Conservation (phyloP, 2,113 vertebrate species). For the Hippocampus comes region DNA sequence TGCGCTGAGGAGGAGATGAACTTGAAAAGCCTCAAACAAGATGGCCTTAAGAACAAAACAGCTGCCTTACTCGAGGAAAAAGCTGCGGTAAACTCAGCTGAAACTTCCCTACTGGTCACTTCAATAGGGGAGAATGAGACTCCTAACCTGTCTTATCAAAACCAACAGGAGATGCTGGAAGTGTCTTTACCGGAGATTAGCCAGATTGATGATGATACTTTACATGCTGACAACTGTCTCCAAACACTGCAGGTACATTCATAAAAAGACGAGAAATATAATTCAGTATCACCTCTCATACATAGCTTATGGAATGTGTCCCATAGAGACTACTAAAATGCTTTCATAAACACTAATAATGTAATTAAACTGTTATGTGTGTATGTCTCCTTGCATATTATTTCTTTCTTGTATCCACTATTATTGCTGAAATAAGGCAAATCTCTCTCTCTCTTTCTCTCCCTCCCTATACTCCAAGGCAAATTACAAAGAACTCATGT, state of each 20-base stretch:
- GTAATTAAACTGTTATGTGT: no score
- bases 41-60: slow-evolving; percentile 50
- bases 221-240: slow-evolving; percentile 41
- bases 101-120: slow-evolving; percentile 12
- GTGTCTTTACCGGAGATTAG: slow-evolving; percentile 67
- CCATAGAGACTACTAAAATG: not conserved
- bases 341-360: not conserved
- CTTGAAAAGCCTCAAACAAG: slow-evolving; percentile 47
- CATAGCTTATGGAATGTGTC: not conserved
- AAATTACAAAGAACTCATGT: slow-evolving; percentile 55
- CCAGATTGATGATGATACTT: slow-evolving; percentile 37
- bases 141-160: slow-evolving; percentile 55
- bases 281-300: not conserved
- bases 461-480: slow-evolving; percentile 39
- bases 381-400: no score
- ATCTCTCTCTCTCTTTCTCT: not conserved
- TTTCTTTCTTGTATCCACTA: not conserved
- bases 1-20: slow-evolving; percentile 50
- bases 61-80: slow-evolving; percentile 50
- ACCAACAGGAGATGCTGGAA: slow-evolving; percentile 63
- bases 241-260: slow-evolving; percentile 43
- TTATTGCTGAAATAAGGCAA: not conserved
- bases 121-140: slow-evolving; percentile 32
- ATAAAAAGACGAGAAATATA: not conserved
- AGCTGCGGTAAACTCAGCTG: slow-evolving; percentile 14